Base-by-base conservation (phyloP, 2,113 vertebrate genomes). In the Otis tarda region DNA sequence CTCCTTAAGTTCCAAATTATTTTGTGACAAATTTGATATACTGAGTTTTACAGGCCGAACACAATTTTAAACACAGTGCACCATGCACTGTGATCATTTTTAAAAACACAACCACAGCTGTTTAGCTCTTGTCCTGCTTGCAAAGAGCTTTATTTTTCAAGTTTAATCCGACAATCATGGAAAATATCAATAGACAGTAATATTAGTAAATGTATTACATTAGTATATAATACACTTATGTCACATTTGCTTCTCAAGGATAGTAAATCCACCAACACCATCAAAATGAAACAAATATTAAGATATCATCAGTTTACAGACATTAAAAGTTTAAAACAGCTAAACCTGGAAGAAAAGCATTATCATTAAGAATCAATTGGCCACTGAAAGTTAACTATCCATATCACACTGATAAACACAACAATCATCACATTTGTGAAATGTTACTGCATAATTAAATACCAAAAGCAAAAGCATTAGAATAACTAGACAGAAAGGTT, bases 201-300 rank as follows among this genome's bases (percentile, higher is more conserved):
- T 83, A 95, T 68, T 94, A 95, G 83, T 79, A 91, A 89, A 63
- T 82, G 7, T 6, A 64, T 68, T 85, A 68, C 1, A 0, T 71
- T 95, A 89, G 37, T 64, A 91, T 82, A 47, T 89, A 95, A 93
- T 93, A 87, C 57, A 64, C 80, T 90, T 95, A 90, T 94, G 90
- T 85, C 85, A 90, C 67, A 77, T 89, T 97, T 96, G 47, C 19
- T 96, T 97, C 95, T 96, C 69, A 93, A 64, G 95, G 79, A 96
- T 68, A 97, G 65, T 97, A 98, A 98, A 98, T 98, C 96, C 57
- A 97, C 85, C 87, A 95, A 97, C 94, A 95, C 95, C 65, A 90
- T 43, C 50, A 95, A 98, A 98, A 97, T 96, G 55, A 97, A 96
- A 71, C 80, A 95, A 95, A 93, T 93, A 94, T 94, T 95, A 95